Evolutionary conservation across 1,140 invertebrate genomes (phyloP), one percentile per base, ranked within the genome.

Genomic region (Drosophila carrolli): DNA sequence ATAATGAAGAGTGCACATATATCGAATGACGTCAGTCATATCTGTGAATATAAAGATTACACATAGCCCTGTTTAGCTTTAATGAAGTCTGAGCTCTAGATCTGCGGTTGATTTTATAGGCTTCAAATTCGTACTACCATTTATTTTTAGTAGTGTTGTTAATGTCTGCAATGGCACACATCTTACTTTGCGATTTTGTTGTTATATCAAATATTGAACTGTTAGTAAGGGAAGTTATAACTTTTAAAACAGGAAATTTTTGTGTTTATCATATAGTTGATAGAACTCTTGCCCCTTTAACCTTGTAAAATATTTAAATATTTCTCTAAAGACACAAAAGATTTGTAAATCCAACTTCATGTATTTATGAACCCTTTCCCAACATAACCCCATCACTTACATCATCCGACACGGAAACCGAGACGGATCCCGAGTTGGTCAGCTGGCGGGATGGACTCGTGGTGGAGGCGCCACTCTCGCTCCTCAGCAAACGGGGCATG

Each of bases 381-480:
- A 23, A 23, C n/a, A n/a, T 10, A 14, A 40, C 46, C 48, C n/a
- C 5, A 47, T 32, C 43, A 91, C 90, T 91, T 91, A 91, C 90
- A 75, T 91, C 90, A 65, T 91, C 90, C 14, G 90, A 91, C 8
- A 81, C 75, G 7, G 86, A 86, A 7, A 88, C 79, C 10, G 83
- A 86, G 8, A 86, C 76, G 14, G 83, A 86, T 53, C 71, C 83
- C 44, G 83, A 86, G 27, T 46, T 51, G 19, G 79, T 82, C 63
- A 86, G 66, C 38, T 61, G 83, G 6, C 67, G 61, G 0, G 79
- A 79, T 6, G 79, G 83, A 66, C 79, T 82, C 13, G 79, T 73
- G 38, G 54, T 61, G 41, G 86, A 85, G 16, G 74, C 57, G 9
- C 48, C 59, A 57, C 85, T 88, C 27, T 90, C 89, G 29, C 70